Conservation (phyloP, 1,140 invertebrate species). For the Ditylenchus dipsaci region DNA sequence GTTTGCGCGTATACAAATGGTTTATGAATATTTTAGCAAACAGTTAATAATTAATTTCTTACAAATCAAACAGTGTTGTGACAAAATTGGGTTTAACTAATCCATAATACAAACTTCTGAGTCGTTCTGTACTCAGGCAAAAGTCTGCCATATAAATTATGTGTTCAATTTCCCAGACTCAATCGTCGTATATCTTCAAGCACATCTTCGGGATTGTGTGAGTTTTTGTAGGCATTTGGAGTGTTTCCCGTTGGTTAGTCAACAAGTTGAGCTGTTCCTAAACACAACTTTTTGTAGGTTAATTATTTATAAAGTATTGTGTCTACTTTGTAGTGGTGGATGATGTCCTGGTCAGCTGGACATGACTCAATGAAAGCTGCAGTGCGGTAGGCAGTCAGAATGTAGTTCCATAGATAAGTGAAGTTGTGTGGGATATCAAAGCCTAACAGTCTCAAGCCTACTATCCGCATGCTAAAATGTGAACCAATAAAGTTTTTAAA, state of each 20-base stretch:
- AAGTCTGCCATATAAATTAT: too few relatives aligned
- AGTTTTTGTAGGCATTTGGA: slow-evolving; percentile 56
- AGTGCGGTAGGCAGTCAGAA: slow-evolving; percentile 64
- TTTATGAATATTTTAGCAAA: too few relatives aligned
- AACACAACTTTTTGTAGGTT: slow-evolving; percentile 3
- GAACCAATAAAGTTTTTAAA: too few relatives aligned
- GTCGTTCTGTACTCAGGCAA: too few relatives aligned
- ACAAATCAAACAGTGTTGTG: too few relatives aligned
- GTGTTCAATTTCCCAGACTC: slow-evolving; percentile 2
- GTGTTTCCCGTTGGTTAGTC: slow-evolving; percentile 55
- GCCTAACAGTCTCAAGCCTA: slow-evolving; percentile 65
- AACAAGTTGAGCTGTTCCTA: slow-evolving; percentile 55
- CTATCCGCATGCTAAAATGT: slow-evolving; percentile 76
- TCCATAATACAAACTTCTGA: too few relatives aligned
- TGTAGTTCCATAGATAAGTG: slow-evolving; percentile 65
- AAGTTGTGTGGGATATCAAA: slow-evolving; percentile 64
- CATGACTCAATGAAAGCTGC: slow-evolving; percentile 65
- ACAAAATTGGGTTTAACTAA: too few relatives aligned
- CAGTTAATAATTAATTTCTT: too few relatives aligned
- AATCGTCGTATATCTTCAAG: slow-evolving; percentile 10
- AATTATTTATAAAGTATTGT: neutral
- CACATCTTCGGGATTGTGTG: slow-evolving; percentile 46
- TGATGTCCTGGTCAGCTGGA: slow-evolving; percentile 65
- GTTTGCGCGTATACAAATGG: too few relatives aligned
- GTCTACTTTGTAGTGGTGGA: slow-evolving; percentile 54